Percentiles rank a stretch among this genome's conserved stretches.
These are phyloP conservation scores for Drosophila chauvacae DNA, from an alignment of 1,140 invertebrate species.

Conservation along the genomic window DNA sequence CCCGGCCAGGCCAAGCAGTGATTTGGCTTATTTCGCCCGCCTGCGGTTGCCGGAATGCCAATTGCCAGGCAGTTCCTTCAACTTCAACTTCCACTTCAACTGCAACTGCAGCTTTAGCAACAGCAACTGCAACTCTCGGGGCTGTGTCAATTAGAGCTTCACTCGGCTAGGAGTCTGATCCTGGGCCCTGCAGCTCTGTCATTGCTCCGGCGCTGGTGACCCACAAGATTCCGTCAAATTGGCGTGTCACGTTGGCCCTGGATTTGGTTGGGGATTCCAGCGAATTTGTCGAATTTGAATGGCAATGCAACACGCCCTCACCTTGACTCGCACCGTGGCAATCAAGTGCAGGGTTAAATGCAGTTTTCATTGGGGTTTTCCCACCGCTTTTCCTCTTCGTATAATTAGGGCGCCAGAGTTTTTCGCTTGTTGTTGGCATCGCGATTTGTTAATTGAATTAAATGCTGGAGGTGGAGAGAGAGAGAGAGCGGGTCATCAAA, in stretches of 20 bases:
- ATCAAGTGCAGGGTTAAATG: slow-evolving; percentile 54
- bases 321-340: slow-evolving; percentile 63
- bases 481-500: slow-evolving; percentile 70
- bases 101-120: slow-evolving; percentile 22
- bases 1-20: slow-evolving; percentile 37
- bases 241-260: slow-evolving; percentile 73
- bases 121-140: slow-evolving; percentile 29
- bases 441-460: slow-evolving; percentile 83
- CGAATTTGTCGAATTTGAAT: slow-evolving; percentile 58
- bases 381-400: slow-evolving; percentile 2
- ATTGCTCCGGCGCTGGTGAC: slow-evolving; percentile 49
- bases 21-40: slow-evolving; percentile 70
- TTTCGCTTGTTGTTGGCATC: slow-evolving; percentile 27
- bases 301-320: slow-evolving; percentile 41
- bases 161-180: slow-evolving; percentile 16
- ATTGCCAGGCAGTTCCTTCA: slow-evolving; percentile 57
- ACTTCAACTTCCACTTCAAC: slow-evolving; percentile 21
- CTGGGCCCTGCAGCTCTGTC: slow-evolving; percentile 58
- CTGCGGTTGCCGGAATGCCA: slow-evolving; percentile 60
- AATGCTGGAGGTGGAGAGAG: slow-evolving; percentile 54
- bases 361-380: slow-evolving; percentile 14
- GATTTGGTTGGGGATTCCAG: neutral
- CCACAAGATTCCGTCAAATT: slow-evolving; percentile 65
- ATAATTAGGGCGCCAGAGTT: slow-evolving; percentile 67
- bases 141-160: slow-evolving; percentile 74